These are phyloP conservation scores for Conger conger DNA, from an alignment of 2,113 vertebrate genomes.

Conservation along the genomic window DNA sequence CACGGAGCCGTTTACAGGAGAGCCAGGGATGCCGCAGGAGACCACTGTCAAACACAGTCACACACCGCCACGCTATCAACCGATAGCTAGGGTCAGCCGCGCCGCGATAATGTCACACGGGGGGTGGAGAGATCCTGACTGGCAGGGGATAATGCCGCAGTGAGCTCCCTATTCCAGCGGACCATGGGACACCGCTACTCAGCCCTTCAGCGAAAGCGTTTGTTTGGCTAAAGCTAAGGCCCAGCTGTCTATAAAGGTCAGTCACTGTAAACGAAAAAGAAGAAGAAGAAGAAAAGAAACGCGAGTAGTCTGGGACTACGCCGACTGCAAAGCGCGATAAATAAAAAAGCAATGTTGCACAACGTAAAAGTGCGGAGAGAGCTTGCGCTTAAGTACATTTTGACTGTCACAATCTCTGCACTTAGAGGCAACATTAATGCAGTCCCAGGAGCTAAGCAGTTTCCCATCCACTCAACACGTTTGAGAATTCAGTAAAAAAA, in stretches of 20 bases:
- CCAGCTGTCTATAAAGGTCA: neutral
- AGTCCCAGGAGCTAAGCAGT: constrained; percentile 11
- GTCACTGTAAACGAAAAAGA: neutral
- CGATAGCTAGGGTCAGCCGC: neutral
- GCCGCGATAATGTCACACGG: neutral
- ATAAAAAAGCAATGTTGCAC: neutral
- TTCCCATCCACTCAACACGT: neutral
- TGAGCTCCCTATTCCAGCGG: neutral
- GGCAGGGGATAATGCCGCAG: neutral
- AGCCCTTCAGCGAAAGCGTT: neutral
- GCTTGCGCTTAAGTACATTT: neutral
- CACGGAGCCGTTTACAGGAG: constrained; percentile 85
- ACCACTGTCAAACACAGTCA: constrained; percentile 70
- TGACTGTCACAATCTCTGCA: neutral
- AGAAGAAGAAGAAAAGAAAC: neutral
- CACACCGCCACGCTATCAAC: neutral
- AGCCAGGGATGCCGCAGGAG: constrained; percentile 87
- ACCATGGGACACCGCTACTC: neutral
- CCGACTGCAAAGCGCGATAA: neutral
- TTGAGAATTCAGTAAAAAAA: constrained; percentile 18
- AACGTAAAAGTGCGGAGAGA: neutral
- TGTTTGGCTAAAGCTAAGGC: neutral
- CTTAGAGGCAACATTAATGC: neutral
- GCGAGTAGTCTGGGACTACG: neutral
- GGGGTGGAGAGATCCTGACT: neutral